These are phyloP conservation scores for Thripadectes ignobilis DNA, from an alignment of 2,797 vertebrate species.

Conservation along the genomic window DNA sequence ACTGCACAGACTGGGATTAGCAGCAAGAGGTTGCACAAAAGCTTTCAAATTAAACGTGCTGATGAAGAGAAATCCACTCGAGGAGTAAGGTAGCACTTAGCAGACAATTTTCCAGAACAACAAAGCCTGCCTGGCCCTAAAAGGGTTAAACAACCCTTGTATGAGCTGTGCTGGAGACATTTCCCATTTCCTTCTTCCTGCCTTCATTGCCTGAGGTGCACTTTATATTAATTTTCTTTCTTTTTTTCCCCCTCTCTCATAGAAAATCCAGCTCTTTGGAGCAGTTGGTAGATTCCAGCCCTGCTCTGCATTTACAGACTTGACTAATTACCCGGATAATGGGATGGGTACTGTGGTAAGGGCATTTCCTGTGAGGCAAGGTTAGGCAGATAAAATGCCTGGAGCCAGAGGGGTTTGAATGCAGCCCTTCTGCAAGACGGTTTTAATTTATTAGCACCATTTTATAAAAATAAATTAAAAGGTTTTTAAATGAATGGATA, in stretches of 20 bases:
- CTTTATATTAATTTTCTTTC: slow-evolving; percentile 13
- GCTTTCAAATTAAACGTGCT: background rate
- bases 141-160: background rate
- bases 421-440: background rate
- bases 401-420: slow-evolving; percentile 38
- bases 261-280: background rate
- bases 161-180: background rate
- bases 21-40: background rate
- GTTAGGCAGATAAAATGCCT: slow-evolving; percentile 43
- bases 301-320: slow-evolving; percentile 43
- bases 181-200: slow-evolving; percentile 31
- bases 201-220: background rate
- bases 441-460: slow-evolving; percentile 46
- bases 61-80: background rate
- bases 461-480: slow-evolving; percentile 13
- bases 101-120: background rate
- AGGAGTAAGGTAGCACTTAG: background rate
- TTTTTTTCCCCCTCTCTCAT: background rate
- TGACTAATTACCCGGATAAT: slow-evolving; percentile 30
- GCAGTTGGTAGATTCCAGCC: background rate
- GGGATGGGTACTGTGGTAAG: slow-evolving; percentile 35
- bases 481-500: background rate
- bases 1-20: background rate
- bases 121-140: background rate
- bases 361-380: slow-evolving; percentile 56